These are phyloP conservation scores for Ibycter americanus DNA, from an alignment of 2,797 vertebrate species.

Conservation along the genomic window DNA sequence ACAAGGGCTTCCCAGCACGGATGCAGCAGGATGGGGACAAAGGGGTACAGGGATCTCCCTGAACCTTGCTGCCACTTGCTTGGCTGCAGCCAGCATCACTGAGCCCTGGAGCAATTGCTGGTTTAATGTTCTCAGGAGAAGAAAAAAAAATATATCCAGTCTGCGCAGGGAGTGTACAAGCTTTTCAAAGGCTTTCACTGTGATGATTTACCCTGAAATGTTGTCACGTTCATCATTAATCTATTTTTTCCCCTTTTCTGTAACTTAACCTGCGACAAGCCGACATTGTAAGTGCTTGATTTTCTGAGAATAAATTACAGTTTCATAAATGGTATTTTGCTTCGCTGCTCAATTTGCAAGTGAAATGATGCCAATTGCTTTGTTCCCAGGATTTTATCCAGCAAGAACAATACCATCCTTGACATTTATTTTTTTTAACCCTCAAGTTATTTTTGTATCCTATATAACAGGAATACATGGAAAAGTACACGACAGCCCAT, in stretches of 20 bases:
- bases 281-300: conserved; percentile 31
- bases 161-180: background rate
- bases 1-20: fast-evolving
- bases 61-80: background rate
- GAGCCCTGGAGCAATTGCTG: background rate
- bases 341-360: conserved; percentile 66
- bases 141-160: background rate
- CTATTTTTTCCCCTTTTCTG: conserved; percentile 41
- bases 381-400: conserved; percentile 48
- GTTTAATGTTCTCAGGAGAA: background rate
- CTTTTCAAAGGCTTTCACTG: background rate
- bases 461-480: background rate
- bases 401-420: background rate
- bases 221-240: conserved; percentile 56
- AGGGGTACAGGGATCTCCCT: background rate
- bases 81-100: fast-evolving
- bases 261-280: conserved; percentile 45
- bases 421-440: background rate
- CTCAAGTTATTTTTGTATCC: background rate
- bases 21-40: background rate
- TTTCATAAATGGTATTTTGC: conserved; percentile 64
- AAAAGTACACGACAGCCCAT: background rate
- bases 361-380: conserved; percentile 64
- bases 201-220: conserved; percentile 16
- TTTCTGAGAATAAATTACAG: conserved; percentile 63